Base-by-base conservation (phyloP, 30 jellyfish, hydroid and myxozoan species). In the Catostylus mosaicus region DNA sequence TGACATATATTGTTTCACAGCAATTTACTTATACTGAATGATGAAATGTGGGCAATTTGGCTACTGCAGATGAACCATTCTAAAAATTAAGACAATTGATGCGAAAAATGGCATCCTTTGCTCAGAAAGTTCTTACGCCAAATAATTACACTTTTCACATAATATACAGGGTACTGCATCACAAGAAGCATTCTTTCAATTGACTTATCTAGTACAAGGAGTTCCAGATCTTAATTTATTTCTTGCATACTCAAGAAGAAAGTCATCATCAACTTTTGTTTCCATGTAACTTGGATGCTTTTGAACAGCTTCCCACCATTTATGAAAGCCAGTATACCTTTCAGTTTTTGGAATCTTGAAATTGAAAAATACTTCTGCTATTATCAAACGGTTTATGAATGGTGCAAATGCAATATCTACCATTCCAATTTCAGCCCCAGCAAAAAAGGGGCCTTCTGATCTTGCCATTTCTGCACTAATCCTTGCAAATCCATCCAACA, bases 331-430 rank as follows among this genome's bases (percentile, higher is more conserved):
- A 30, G 38, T 33, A 34, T 30, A 86, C 67, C 51, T 56, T 12
- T 63, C 85, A 40, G 85, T 77, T 23, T 76, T 67, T 48, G 96
- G 96, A 34, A 86, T 36, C 56, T 75, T 63, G 34, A 86, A 70
- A 27, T 77, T 67, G 65, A 69, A 67, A 27, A 75, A 86, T 12
- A 19, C 31, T 33, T 86, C 90, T 35, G 83, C 85, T 27, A 86
- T 64, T 35, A 64, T 33, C 59, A 77, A 10, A 7, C 96, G 73
- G 16, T 76, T 75, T 26, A 75, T 40, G 48, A 75, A 77, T 12
- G 96, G 96, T 51, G 86, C 89, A 33, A 75, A 57, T 31, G 86
- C 81, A 23, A 86, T 57, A 67, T 86, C 96, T 5, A 77, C 88
- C 80, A 72, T 57, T 11, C 86, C 74, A 24, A 86, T 57, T 37